Evolutionary conservation across 2,113 vertebrate species (phyloP).

Genomic region (Sphaerodactylus townsendi): DNA sequence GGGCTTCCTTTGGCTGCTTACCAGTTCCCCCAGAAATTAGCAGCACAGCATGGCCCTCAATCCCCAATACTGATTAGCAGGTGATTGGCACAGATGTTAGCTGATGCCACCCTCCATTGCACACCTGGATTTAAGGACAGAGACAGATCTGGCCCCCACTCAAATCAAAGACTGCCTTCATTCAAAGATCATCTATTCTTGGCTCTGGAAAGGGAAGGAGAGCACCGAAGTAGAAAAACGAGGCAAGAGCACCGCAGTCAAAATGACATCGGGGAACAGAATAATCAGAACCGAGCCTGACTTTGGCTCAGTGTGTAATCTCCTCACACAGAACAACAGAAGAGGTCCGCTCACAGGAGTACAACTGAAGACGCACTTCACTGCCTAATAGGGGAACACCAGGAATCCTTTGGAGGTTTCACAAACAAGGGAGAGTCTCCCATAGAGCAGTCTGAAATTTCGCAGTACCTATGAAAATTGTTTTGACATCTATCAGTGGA

Average conservation of each 20-base stretch:
- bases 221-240: neutral
- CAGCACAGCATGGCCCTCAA: neutral
- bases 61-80: conserved; percentile 11
- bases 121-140: neutral
- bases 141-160: neutral
- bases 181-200: neutral
- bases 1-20: conserved; percentile 10
- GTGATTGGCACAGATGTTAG: conserved; percentile 14
- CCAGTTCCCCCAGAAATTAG: neutral
- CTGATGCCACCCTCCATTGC: neutral
- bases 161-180: neutral
- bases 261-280: neutral
- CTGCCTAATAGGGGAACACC: neutral
- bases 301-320: neutral
- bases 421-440: no score
- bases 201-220: neutral
- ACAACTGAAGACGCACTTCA: neutral
- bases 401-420: neutral
- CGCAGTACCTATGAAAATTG: neutral
- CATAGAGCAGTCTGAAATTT: neutral
- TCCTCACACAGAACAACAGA: neutral
- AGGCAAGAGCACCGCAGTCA: neutral
- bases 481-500: neutral
- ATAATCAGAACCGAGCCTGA: neutral
- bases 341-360: neutral